Evolutionary conservation across 1,140 invertebrate species (phyloP).

Genomic region (Forficula auricularia): DNA sequence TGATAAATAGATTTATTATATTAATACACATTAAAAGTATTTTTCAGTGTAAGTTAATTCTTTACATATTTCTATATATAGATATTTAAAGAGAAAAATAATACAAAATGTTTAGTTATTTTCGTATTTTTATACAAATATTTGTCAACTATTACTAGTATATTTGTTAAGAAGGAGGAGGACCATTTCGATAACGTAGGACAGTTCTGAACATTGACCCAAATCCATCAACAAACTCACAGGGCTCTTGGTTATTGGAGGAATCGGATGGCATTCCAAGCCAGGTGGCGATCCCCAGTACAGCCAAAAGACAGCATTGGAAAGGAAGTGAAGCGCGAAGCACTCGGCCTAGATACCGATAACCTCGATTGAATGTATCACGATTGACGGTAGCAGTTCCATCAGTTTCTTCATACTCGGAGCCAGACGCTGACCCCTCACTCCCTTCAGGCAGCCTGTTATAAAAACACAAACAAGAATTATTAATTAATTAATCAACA

Average conservation of each 20-base stretch:
- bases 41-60: too few species aligned
- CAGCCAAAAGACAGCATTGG: slow-evolving; percentile 69
- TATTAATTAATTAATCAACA: too few species aligned
- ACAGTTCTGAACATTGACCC: slow-evolving; percentile 63
- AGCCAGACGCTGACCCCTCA: background rate
- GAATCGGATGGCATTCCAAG: slow-evolving; percentile 43
- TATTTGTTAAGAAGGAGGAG: slow-evolving; percentile 70
- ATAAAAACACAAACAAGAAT: background rate
- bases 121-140: too few species aligned
- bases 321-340: slow-evolving; percentile 77
- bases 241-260: slow-evolving; percentile 68
- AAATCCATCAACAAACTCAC: slow-evolving; percentile 65
- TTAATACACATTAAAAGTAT: too few species aligned
- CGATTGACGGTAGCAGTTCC: slow-evolving; percentile 31
- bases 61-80: too few species aligned
- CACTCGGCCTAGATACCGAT: slow-evolving; percentile 69
- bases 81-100: too few species aligned
- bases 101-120: too few species aligned
- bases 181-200: slow-evolving; percentile 71
- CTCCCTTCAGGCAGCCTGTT: background rate
- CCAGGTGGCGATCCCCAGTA: slow-evolving; percentile 72
- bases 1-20: too few species aligned
- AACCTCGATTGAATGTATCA: slow-evolving; percentile 49
- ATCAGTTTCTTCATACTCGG: too few species aligned
- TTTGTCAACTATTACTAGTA: too few species aligned